A percentile compares a stretch with the other conserved stretches of the same genome.
Conservation (phyloP, 2,797 vertebrate species). For the Semotilus atromaculatus region DNA sequence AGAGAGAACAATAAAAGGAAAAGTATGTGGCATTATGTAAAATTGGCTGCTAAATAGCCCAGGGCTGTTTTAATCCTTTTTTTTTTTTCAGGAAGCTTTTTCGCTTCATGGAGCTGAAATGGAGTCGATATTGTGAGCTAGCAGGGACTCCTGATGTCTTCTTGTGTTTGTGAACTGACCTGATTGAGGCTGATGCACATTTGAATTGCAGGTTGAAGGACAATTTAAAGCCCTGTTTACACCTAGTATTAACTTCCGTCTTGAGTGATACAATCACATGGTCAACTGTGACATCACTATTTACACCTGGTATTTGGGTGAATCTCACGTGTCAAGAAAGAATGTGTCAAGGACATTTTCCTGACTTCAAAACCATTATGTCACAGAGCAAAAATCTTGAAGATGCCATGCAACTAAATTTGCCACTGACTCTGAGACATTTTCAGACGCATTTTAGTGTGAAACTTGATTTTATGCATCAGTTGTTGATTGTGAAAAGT, state of each 20-base stretch:
- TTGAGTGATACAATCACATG: neutral
- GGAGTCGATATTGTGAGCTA: neutral
- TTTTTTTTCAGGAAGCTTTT: neutral
- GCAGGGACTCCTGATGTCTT: neutral
- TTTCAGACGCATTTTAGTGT: neutral
- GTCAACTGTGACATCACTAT: neutral
- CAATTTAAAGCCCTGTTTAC: neutral
- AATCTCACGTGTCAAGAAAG: neutral
- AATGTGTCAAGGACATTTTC: neutral
- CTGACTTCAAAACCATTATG: neutral
- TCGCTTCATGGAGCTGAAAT: conserved; percentile 14
- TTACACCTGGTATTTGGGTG: neutral
- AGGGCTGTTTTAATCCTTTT: conserved; percentile 25
- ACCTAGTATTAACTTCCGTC: neutral
- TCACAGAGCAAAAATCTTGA: neutral
- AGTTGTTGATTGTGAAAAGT: neutral
- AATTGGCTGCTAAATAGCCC: conserved; percentile 29
- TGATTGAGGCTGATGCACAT: neutral
- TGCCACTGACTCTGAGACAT: neutral
- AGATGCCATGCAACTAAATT: neutral
- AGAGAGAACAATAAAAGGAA: conserved; percentile 58
- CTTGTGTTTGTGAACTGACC: neutral
- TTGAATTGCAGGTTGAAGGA: neutral
- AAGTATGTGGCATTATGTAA: conserved; percentile 52
- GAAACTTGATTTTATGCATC: neutral